phyloP scores from a whole-genome alignment of 2,113 vertebrate genomes.

The human (Homo sapiens) region GRCh38 chr11:112134001-112134500 shows the following conservation, averaged over 20 bases:
- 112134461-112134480: conserved; percentile 9
- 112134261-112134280: not conserved
- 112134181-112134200: not conserved
- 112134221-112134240: not conserved
- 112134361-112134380: not conserved
- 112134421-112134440: not conserved
- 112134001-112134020: too few relatives aligned
- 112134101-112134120: too few relatives aligned
- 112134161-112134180: too few relatives aligned
- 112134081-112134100: too few relatives aligned
- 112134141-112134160: too few relatives aligned
- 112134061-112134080: too few relatives aligned
- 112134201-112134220: not conserved
- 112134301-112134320: not conserved
- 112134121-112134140: too few relatives aligned
- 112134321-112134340: not conserved
- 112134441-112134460: not conserved
- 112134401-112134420: not conserved
- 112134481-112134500: not conserved
- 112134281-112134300: not conserved
- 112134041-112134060: too few relatives aligned
- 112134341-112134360: not conserved
- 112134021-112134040: too few relatives aligned
- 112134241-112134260: not conserved
- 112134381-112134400: not conserved